Percentiles rank a stretch among this genome's conserved stretches.
Conservation (phyloP, 2,113 vertebrate species). For the Salvelinus sp. region DNA sequence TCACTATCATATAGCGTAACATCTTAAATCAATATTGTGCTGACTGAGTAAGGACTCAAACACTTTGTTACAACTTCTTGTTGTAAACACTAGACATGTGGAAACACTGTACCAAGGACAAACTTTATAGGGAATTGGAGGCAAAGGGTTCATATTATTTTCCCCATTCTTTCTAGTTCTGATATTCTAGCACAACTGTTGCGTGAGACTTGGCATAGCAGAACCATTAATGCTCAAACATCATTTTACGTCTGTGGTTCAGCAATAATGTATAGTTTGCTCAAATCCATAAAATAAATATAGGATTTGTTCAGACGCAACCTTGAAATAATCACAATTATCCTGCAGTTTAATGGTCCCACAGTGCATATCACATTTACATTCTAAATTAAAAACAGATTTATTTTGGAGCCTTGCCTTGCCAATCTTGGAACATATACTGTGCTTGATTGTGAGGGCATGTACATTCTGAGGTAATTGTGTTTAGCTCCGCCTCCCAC, state of each 20-base stretch:
- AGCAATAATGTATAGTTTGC: not conserved
- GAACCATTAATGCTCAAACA: not conserved
- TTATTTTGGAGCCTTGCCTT: not conserved
- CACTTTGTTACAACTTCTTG: not conserved
- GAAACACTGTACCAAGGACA: not conserved
- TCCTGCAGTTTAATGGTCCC: not conserved
- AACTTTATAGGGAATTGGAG: not conserved
- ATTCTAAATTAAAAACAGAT: not conserved
- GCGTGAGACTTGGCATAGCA: not conserved
- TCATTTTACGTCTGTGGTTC: not conserved
- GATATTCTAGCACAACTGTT: not conserved
- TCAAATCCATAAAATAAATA: not conserved
- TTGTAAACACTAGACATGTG: not conserved
- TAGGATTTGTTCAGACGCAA: not conserved
- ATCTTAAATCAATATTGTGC: not conserved
- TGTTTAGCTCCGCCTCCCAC: constrained; percentile 39
- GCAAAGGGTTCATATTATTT: not conserved
- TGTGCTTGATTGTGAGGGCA: constrained; percentile 6
- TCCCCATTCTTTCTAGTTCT: not conserved
- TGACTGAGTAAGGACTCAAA: too few species aligned
- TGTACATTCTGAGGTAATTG: constrained; percentile 11
- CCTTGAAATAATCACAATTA: not conserved
- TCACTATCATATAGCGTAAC: not conserved
- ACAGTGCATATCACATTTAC: not conserved
- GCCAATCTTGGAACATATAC: constrained; percentile 18